Conservation (phyloP, 2,113 vertebrate species). For the Deroptyus accipitrinus region DNA sequence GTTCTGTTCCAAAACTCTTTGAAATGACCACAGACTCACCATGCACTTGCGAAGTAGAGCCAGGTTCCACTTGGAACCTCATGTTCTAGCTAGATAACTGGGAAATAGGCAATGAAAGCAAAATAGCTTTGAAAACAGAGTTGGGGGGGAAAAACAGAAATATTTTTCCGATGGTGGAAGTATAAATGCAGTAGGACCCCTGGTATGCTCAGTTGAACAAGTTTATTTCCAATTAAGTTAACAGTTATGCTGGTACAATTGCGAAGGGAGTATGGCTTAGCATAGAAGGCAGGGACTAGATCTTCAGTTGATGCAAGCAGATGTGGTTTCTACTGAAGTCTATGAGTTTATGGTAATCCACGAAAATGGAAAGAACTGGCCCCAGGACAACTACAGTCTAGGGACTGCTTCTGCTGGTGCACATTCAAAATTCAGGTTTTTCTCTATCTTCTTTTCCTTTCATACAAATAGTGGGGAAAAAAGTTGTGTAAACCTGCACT, state of each 20-base stretch:
- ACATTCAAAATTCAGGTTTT: not conserved
- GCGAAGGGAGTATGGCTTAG: not conserved
- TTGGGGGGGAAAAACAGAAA: not conserved
- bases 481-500: not conserved
- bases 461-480: not conserved
- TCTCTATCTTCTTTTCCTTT: not conserved
- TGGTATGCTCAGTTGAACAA: not conserved
- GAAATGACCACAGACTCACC: not conserved
- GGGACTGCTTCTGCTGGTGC: not conserved
- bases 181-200: not conserved
- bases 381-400: not conserved
- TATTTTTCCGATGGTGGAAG: not conserved
- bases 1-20: not conserved
- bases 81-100: not conserved
- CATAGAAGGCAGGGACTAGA: not conserved
- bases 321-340: not conserved
- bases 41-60: not conserved
- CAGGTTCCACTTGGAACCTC: not conserved
- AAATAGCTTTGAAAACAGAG: not conserved
- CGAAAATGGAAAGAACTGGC: not conserved
- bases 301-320: not conserved
- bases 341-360: not conserved
- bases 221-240: not conserved
- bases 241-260: not conserved
- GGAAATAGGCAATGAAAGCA: not conserved